Base-by-base conservation (phyloP, 2,888 invertebrate genomes). In the Theodoxus fluviatilis region DNA sequence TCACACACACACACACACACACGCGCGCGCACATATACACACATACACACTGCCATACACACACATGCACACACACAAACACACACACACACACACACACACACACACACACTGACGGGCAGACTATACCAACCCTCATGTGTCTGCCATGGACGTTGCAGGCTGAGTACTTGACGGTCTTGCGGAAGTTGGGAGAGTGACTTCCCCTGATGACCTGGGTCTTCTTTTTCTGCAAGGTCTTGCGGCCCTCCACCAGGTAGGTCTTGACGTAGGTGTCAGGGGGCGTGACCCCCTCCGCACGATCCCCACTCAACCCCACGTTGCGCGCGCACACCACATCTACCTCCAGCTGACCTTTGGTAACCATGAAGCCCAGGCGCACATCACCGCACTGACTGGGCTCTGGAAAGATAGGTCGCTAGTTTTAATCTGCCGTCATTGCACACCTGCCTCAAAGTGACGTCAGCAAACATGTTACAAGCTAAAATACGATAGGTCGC, bases 251-350 rank as follows among this genome's bases (percentile, higher is more conserved):
- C 71, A 94, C 92, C 72, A 96, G 90, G 86, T 95, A 96, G 77
- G 95, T 96, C 88, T 96, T 96, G 68, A 96, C 95, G 89, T 96
- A 96, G 28, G 95, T 96, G 86, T 96, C 96, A 85, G 92, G 6
- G 73, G 74, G 37, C 68, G 52, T 68, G n/a, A n/a, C n/a, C n/a
- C n/a, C n/a, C n/a, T n/a, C n/a, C n/a, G n/a, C n/a, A n/a, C n/a
- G n/a, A n/a, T n/a, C n/a, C n/a, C n/a, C n/a, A n/a, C n/a, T n/a
- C n/a, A n/a, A n/a, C n/a, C n/a, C n/a, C n/a, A n/a, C n/a, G n/a
- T n/a, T n/a, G n/a, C n/a, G n/a, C 1, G 92, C 94, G 78, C 91
- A 91, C 71, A 93, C 91, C 37, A 94, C 91, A 89, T 96, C 95
- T 33, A 96, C 93, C 87, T 96, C 95, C 73, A 96, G 90, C 80